Conservation (phyloP, 2,888 invertebrate species). For the Ptilodon capucinus region DNA sequence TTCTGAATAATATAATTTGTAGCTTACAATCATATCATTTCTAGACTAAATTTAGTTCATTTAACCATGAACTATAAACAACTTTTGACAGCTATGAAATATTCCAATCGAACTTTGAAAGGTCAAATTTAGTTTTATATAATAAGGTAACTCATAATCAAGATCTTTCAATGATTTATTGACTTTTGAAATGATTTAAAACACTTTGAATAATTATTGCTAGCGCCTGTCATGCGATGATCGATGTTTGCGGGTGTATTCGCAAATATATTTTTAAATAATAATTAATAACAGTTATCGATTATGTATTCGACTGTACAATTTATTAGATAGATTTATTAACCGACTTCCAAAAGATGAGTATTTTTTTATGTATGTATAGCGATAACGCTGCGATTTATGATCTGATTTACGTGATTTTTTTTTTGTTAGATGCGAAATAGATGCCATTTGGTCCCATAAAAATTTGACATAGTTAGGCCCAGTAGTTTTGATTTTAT, state of each 20-base stretch:
- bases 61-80: background rate
- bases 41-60: background rate
- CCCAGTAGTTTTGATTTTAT: too few species aligned
- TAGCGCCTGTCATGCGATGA: slow-evolving; percentile 12
- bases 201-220: slow-evolving; percentile 17
- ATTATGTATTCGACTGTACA: background rate
- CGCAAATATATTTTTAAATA: background rate
- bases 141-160: slow-evolving; percentile 1
- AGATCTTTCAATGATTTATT: slow-evolving; percentile 20
- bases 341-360: too few species aligned
- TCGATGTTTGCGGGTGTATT: slow-evolving; percentile 9
- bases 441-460: too few species aligned
- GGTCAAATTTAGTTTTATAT: slow-evolving; percentile 13
- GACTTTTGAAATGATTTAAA: slow-evolving; percentile 14
- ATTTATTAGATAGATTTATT: too few species aligned
- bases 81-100: slow-evolving; percentile 14
- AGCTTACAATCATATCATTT: too few species aligned
- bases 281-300: too few species aligned
- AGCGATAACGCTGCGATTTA: too few species aligned
- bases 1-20: too few species aligned
- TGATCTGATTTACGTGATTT: too few species aligned
- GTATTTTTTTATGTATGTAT: too few species aligned
- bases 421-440: too few species aligned
- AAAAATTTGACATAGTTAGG: too few species aligned
- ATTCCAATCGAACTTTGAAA: slow-evolving; percentile 8